Base-by-base conservation (phyloP, 2,113 vertebrate species). In the Silurus glanis region DNA sequence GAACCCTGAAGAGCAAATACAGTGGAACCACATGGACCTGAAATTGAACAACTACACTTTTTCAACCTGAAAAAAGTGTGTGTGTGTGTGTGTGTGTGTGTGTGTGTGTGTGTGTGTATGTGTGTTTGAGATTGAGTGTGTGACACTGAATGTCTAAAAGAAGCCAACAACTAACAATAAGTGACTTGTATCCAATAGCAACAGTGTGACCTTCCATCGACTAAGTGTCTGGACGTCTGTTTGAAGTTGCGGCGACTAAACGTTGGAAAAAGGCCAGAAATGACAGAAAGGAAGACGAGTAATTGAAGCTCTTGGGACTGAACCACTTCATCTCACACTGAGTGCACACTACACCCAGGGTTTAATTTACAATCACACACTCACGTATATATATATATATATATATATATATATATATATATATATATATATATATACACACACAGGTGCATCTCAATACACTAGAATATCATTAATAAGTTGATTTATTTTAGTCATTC, bases 151-250 rank as follows among this genome's bases (percentile, higher is more conserved):
- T 74, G 76, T 80, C 84, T 80, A 69, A 80, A 85, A 66, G 62
- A 79, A 67, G 84, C 49, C 84, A 80, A 80, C 53, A 17, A 62
- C 45, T 76, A 83, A 89, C 83, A 87, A 84, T 87, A 82, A 87
- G 72, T 82, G 79, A 85, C 76, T 69, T 28, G 84, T 80, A 80
- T 81, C 83, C 69, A 84, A 78, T 51, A 76, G 86, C 62, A 85
- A 69, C 84, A 75, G 16, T 72, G 7, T 61, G 80, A 83, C 88
- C 88, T 89, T 89, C 84, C 76, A 87, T 86, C 85, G 84, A 84
- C 86, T 89, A 83, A 87, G 86, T 85, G 88, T 89, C 85, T 84
- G 28, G 37, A 83, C 78, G 3, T 49, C 9, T 69, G 83, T 74
- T 76, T 83, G 83, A 76, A 67, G 37, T 87, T 45, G 82, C 14